Evolutionary conservation across 2,113 vertebrate species (phyloP), one percentile per base, ranked within the genome.

Genomic region (Protomyctophum bolini): DNA sequence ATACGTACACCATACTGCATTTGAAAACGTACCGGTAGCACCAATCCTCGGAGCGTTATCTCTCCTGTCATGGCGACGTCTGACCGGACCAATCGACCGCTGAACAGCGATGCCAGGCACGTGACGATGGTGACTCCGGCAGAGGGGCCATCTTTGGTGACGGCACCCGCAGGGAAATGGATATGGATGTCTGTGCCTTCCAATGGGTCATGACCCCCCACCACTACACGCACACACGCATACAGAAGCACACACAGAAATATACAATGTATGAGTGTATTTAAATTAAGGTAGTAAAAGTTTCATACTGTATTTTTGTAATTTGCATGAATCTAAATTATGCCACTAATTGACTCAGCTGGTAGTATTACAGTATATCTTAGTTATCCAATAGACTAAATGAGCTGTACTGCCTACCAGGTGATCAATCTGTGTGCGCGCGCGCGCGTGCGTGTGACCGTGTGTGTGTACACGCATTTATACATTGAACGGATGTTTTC

Each of bases 181-280:
- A 99, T 95, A 93, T 99, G 98, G 92, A 99, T 96, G 91, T 99
- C 96, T n/a, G 96, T 97, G 82, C 96, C 96, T 86, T 99, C 97
- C 84, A 98, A 91, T 75, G 96, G 97, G 93, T 99, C 97, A 75
- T 95, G 92, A 90, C 92, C 94, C 84, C 98, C 96, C 73, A 92
- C 94, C 92, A 96, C 97, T 98, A 92, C 77, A 86, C 56, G 63
- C 56, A 74, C 75, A 89, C 56, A 84, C 33, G 58, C n/a, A 9
- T 11, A 45, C 14, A 55, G 29, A 41, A 14, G 45, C 11, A 45
- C 28, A 54, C 48, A 49, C 41, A 50, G 28, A 51, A 51, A 29
- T 12, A 51, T 2, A 52, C 8, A 65, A 41, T 2, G 56, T 12
- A 6, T 54, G n/a, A 52, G 10, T 12, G 51, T n/a, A 54, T 54